phyloP scores from a whole-genome alignment of 2,888 invertebrate genomes.

The Girardia tigrina region DNA sequence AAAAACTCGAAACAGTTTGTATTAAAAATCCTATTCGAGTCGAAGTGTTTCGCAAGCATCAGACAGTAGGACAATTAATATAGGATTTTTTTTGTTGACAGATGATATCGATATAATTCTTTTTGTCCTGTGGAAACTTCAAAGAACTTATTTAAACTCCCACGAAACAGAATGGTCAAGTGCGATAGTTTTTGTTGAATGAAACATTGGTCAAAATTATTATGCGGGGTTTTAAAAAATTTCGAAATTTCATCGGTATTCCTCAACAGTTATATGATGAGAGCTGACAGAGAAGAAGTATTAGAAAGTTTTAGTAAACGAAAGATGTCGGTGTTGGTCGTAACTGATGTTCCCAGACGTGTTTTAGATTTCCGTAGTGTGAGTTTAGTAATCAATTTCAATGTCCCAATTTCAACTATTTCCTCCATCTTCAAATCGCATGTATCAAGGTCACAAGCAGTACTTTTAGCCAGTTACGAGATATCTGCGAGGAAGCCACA shows the following conservation, averaged over 20 bases:
- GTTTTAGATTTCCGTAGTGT: conserved; percentile 92
- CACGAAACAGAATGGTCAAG: too few relatives aligned
- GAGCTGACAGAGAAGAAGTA: background rate
- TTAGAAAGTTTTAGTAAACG: background rate
- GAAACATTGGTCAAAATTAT: too few relatives aligned
- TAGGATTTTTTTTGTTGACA: background rate
- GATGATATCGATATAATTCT: background rate
- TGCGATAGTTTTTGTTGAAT: too few relatives aligned
- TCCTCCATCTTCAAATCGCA: too few relatives aligned
- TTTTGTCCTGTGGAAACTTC: background rate
- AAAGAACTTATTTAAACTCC: too few relatives aligned
- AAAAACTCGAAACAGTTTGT: conserved; percentile 12
- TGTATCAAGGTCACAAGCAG: too few relatives aligned
- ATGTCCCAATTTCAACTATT: too few relatives aligned
- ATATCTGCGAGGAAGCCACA: too few relatives aligned
- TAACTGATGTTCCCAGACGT: conserved; percentile 84
- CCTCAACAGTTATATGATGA: background rate
- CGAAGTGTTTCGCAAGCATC: background rate
- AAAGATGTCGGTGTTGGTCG: conserved; percentile 59
- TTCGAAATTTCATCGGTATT: too few relatives aligned
- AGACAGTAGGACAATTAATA: background rate
- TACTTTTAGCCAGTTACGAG: too few relatives aligned
- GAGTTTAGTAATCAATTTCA: conserved; percentile 82
- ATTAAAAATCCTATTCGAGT: background rate
- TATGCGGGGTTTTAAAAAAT: too few relatives aligned